Percentiles rank a stretch among this genome's conserved stretches.
Conservation (phyloP, 2,113 vertebrate genomes). For the Prolemur simus region DNA sequence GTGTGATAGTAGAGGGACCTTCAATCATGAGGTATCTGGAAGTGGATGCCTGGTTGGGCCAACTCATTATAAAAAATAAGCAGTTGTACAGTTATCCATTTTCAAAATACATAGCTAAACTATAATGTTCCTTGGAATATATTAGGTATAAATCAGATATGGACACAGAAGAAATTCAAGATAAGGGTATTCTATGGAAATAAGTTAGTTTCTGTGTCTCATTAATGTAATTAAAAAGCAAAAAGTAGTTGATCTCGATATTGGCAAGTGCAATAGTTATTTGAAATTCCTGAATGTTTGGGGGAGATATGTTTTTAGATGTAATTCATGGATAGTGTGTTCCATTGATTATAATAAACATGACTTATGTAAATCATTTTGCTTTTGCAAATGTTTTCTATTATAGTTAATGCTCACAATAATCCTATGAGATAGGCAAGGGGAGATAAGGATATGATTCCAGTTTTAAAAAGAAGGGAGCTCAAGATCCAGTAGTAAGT, state of each 20-base stretch:
- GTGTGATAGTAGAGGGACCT: fast-evolving
- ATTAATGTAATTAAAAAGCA: not conserved
- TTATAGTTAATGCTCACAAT: not conserved
- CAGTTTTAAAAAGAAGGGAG: slow-evolving; percentile 6
- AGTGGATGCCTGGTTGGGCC: not conserved
- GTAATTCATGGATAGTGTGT: not conserved
- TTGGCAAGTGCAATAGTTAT: not conserved
- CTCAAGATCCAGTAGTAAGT: slow-evolving; percentile 22
- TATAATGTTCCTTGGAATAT: not conserved
- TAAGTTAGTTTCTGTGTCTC: slow-evolving; percentile 9
- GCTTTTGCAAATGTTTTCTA: slow-evolving; percentile 49
- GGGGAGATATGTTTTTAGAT: not conserved
- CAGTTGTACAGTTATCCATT: not conserved
- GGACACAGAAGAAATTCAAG: not conserved
- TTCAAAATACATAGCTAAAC: not conserved
- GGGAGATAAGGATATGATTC: slow-evolving; percentile 20
- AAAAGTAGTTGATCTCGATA: not conserved
- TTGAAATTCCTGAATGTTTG: not conserved
- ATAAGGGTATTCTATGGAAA: not conserved
- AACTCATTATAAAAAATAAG: not conserved
- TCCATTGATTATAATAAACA: not conserved
- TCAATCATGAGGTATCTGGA: not conserved
- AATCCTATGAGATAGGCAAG: slow-evolving; percentile 20
- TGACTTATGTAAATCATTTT: not conserved
- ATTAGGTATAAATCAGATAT: not conserved